Base-by-base conservation (phyloP, 1,140 invertebrate species). In the Oreohelix idahoensis region DNA sequence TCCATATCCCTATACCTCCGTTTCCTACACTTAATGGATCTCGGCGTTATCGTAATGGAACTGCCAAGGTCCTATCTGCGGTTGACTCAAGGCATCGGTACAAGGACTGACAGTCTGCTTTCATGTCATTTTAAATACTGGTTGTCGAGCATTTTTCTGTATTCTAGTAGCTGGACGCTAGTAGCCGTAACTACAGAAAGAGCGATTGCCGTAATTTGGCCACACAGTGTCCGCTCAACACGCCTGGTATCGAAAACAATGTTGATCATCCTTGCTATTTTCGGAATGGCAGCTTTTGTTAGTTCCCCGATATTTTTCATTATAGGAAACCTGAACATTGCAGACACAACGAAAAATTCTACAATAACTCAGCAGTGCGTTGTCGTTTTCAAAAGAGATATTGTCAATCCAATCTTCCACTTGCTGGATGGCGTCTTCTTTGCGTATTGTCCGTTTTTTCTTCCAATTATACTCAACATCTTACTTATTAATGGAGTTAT, bases 11-110 rank as follows among this genome's bases (percentile, higher is more conserved):
- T 79, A 13, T 39, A 79, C 35, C 58, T 79, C 35, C 51, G 36
- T 36, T 69, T 79, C 38, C 42, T 79, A 11, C 32, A 42, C n/a
- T n/a, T 79, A 17, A 79, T 66, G 58, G 77, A 79, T 32, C 77
- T 79, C 13, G 53, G 53, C 5, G 53, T 32, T n/a, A 79, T 66
- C 29, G 5, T 79, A 10, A 66, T 11, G 10, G 77, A 53, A 0
- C 58, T 79, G 17, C 51, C 53, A 36, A 49, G 58, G 15, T 69
- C 20, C 2, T 66, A 53, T 11, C 35, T 58, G 15, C n/a, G 17
- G 58, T 32, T 42, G 8, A 36, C 53, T 20, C n/a, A 53, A 23
- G 58, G 42, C 2, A 10, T 66, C 17, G 77, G 66, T 32, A 35
- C 45, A 4, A 49, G 77, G 36, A 11, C 36, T 8, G 26, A 39